Evolutionary conservation across 1,140 invertebrate species (phyloP), one percentile per base, ranked within the genome.

Genomic region (Reticulitermes speratus): DNA sequence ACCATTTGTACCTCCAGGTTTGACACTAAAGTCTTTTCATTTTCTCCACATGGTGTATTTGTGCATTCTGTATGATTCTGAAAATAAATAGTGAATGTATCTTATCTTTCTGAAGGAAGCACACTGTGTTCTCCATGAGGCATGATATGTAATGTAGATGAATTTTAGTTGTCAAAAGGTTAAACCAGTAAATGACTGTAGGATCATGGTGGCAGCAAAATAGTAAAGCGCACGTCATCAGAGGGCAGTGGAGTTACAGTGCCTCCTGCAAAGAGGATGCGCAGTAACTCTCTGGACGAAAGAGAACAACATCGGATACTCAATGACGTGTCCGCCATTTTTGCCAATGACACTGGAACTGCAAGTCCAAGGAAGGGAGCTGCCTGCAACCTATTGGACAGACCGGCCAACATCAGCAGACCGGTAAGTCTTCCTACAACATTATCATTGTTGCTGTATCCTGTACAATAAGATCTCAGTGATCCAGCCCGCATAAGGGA

Each of bases 361-460:
- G 65, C 9, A 75, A 91, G 89, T 89, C 92, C 92, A 89, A 92
- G 91, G 91, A 94, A 89, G 52, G 89, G 93, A 91, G 92, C 92
- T 59, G 91, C 90, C 25, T 91, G 92, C 2, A 92, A 91, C 83
- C 91, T 95, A 88, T 90, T 96, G 81, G 93, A 95, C 88, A 92
- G 95, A 88, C 95, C 95, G 0, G 92, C 94, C 14, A 94, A 93
- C 89, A 93, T 95, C 87, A 89, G 93, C 86, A 93, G 93, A 93
- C 94, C 94, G 86, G 95, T 96, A 90, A 95, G 94, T 85, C 14
- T 52, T 38, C 38, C 2, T 5, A 5, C 38, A 38, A 38, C 38
- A 38, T 38, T 38, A 38, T 38, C 38, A 2, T 38, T 38, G 38
- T 38, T 38, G 38, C 38, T 38, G 38, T 38, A 38, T 38, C 38